phyloP scores from a whole-genome alignment of 2,888 invertebrate genomes.

The Lithophane leautieri region DNA sequence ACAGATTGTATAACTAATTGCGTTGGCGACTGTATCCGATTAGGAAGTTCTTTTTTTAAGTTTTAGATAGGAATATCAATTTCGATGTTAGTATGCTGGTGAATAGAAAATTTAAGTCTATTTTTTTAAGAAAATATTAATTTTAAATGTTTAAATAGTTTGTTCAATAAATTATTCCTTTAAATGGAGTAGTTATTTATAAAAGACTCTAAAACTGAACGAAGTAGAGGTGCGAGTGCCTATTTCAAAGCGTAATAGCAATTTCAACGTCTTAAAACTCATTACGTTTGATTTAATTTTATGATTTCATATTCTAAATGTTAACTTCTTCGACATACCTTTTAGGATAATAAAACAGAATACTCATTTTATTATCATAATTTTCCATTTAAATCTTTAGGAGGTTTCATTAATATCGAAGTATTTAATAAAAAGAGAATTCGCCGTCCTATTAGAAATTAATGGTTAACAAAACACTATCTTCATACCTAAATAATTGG shows the following conservation, averaged over 20 bases:
- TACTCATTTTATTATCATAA: slow-evolving; percentile 61
- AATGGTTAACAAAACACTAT: slow-evolving; percentile 54
- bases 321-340: slow-evolving; percentile 65
- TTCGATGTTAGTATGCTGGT: slow-evolving; percentile 28
- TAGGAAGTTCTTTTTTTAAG: slow-evolving; percentile 53
- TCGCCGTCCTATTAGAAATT: slow-evolving; percentile 33
- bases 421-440: slow-evolving; percentile 58
- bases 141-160: not conserved
- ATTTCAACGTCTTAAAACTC: slow-evolving; percentile 62
- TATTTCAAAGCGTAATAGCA: slow-evolving; percentile 43
- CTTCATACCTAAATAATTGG: slow-evolving; percentile 37
- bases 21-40: slow-evolving; percentile 64
- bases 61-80: slow-evolving; percentile 59
- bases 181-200: slow-evolving; percentile 18
- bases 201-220: slow-evolving; percentile 35
- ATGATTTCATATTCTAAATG: slow-evolving; percentile 65
- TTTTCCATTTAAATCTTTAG: slow-evolving; percentile 52
- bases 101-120: slow-evolving; percentile 15
- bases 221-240: slow-evolving; percentile 37
- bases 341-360: slow-evolving; percentile 63
- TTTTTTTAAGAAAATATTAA: slow-evolving; percentile 3
- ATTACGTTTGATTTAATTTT: slow-evolving; percentile 64
- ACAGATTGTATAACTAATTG: slow-evolving; percentile 69
- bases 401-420: slow-evolving; percentile 55
- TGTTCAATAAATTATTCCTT: slow-evolving; percentile 8